Base-by-base conservation (phyloP, 2,113 vertebrate species). In the Narcine bancroftii region DNA sequence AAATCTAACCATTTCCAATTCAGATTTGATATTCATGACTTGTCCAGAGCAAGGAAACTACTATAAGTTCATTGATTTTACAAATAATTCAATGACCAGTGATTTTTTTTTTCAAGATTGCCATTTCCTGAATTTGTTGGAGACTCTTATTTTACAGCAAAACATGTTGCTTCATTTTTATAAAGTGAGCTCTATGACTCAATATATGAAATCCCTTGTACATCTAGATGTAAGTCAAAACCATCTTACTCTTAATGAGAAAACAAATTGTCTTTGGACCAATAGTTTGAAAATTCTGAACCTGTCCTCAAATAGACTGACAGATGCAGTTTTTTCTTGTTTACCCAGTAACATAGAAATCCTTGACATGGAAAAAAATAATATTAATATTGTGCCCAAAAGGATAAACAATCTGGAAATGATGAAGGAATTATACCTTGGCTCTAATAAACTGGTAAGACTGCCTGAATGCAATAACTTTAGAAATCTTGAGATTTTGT, bases 161-260 rank as follows among this genome's bases (percentile, higher is more conserved):
- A 98, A 98, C 94, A 96, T 97, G 89, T 94, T 99, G n/a, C 95
- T 96, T 93, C 94, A 94, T 47, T 94, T 98, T 60, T 75, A 36
- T 36, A 39, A 94, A 50, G 92, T 97, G 39, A 96, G 96, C 93
- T 11, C 89, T 45, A 97, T 97, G 93, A 94, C 97, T 3, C 93
- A 56, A 26, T 36, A 0, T 47, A 98, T 98, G 97, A 94, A 2
- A 0, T 97, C 97, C 0, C 93, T 99, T 92, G 94, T 93, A 87
- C 71, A 96, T 29, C 47, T 98, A 93, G 97, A 98, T 93, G 92
- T 97, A 60, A 97, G 97, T 89, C 93, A 92, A 92, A 99, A 99
- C 95, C 94, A 94, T 29, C 93, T 98, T 77, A 92, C 69, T 2
- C 87, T 95, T 1, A 92, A 75, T n/a, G 53, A 92, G 9, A 66